Evolutionary conservation across 1,140 invertebrate species (phyloP), one percentile per base, ranked within the genome.

Genomic region (Phymastichus coffea): DNA sequence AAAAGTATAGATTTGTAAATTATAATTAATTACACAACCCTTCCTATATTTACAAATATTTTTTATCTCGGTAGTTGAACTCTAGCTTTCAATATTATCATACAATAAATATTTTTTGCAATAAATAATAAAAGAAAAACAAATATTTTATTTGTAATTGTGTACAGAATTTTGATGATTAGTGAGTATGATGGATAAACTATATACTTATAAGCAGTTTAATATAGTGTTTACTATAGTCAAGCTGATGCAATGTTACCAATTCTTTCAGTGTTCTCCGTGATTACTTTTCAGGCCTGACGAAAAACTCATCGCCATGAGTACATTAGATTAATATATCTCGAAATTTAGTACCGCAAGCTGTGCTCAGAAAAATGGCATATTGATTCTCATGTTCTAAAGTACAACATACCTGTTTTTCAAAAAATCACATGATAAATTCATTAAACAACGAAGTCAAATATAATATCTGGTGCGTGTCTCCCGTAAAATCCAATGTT

Each of bases 321-420:
- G 15, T 43, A 22, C 3, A 19, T 43, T 19, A 19, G 40, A 43
- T 43, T 43, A 43, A 19, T 19, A 43, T 22, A 43, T 43, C 40
- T 43, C 15, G 3, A 19, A 43, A 43, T 15, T 4, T 8, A 19
- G 10, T 19, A 43, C 22, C 19, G 8, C 4, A 43, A 2, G n/a
- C n/a, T n/a, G n/a, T n/a, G n/a, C n/a, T n/a, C n/a, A n/a, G n/a
- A n/a, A n/a, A n/a, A n/a, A n/a, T n/a, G n/a, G n/a, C n/a, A n/a
- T n/a, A n/a, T n/a, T n/a, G n/a, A n/a, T n/a, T n/a, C n/a, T n/a
- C n/a, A n/a, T n/a, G n/a, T n/a, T n/a, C n/a, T n/a, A n/a, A n/a
- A n/a, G n/a, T n/a, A n/a, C n/a, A n/a, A n/a, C 40, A 43, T 43
- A 43, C 40, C 20, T 19, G 40, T 43, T 43, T 43, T 43, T 43